These are phyloP conservation scores for Papilio protenor DNA, from an alignment of 2,888 invertebrate species.

Conservation along the genomic window DNA sequence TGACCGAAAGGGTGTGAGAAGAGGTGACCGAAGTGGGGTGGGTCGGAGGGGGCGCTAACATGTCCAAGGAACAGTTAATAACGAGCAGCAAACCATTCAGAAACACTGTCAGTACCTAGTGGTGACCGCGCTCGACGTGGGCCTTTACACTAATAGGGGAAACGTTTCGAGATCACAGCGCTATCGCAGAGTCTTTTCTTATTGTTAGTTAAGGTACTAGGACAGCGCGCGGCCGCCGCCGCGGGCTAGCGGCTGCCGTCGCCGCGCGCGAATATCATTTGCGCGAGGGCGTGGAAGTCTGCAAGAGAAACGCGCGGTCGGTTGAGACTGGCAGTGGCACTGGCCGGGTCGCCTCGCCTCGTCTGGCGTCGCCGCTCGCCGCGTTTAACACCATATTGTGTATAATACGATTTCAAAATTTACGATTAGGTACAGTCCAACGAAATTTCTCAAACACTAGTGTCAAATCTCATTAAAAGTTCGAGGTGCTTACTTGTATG, in stretches of 20 bases:
- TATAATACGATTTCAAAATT: conserved; percentile 12
- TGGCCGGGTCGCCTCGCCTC: conserved; percentile 27
- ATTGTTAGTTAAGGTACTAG: conserved; percentile 72
- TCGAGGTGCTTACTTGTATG: background rate
- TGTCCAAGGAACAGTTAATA: conserved; percentile 74
- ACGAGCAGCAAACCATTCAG: conserved; percentile 84
- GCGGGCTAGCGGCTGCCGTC: conserved; percentile 83
- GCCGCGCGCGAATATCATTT: conserved; percentile 87
- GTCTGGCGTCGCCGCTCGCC: background rate
- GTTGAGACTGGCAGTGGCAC: conserved; percentile 49
- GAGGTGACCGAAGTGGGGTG: conserved; percentile 57
- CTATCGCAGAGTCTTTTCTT: conserved; percentile 74
- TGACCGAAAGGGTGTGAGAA: conserved; percentile 59
- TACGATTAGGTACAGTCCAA: background rate
- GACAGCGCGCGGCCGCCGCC: conserved; percentile 67
- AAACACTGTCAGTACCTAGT: conserved; percentile 79
- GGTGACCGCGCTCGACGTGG: conserved; percentile 53
- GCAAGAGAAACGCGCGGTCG: conserved; percentile 84
- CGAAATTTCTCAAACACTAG: too few species aligned
- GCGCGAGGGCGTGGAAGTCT: conserved; percentile 91
- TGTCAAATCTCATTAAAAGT: too few species aligned
- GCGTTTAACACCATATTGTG: background rate
- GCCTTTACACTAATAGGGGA: conserved; percentile 70
- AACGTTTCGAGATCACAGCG: conserved; percentile 78
- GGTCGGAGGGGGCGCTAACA: conserved; percentile 63